A percentile compares a stretch with the other conserved stretches of the same genome.
phyloP scores from a whole-genome alignment of 2,888 invertebrate genomes.

The Entomobrya multifasciata region DNA sequence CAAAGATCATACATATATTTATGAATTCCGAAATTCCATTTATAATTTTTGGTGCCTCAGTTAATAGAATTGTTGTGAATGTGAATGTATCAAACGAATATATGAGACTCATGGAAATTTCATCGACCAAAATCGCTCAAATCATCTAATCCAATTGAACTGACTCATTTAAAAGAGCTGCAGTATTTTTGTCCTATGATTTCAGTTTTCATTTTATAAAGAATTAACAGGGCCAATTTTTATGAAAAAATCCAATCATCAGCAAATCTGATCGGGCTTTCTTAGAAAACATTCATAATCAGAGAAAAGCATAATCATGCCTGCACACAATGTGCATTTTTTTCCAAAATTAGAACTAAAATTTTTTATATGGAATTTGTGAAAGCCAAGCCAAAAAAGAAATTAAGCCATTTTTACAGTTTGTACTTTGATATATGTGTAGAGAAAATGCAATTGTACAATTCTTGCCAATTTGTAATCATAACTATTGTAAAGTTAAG shows the following conservation, averaged over 20 bases:
- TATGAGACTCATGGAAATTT: constrained; percentile 51
- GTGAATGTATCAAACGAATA: constrained; percentile 21
- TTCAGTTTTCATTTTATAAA: constrained; percentile 15
- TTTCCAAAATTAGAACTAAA: not conserved
- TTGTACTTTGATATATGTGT: constrained; percentile 69
- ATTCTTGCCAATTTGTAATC: constrained; percentile 30
- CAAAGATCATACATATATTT: not conserved
- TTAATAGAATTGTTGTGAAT: not conserved
- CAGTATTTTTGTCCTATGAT: not conserved
- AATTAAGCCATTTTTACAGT: constrained; percentile 53
- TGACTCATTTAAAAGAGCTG: constrained; percentile 53
- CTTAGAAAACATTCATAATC: constrained; percentile 65
- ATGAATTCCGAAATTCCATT: constrained; percentile 7
- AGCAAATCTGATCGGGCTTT: constrained; percentile 66
- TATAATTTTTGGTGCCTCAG: constrained; percentile 53
- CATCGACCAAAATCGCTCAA: constrained; percentile 65
- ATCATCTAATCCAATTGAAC: constrained; percentile 20
- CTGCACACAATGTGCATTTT: constrained; percentile 27
- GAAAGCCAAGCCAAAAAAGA: constrained; percentile 38
- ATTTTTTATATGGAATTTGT: constrained; percentile 50
- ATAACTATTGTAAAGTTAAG: constrained; percentile 16
- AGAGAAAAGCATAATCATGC: constrained; percentile 27
- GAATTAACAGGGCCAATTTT: constrained; percentile 49
- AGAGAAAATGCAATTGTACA: constrained; percentile 28
- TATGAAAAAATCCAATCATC: constrained; percentile 49